Base-by-base conservation (phyloP, 2,113 vertebrate species). In the Ptilorrhoa leucosticta region DNA sequence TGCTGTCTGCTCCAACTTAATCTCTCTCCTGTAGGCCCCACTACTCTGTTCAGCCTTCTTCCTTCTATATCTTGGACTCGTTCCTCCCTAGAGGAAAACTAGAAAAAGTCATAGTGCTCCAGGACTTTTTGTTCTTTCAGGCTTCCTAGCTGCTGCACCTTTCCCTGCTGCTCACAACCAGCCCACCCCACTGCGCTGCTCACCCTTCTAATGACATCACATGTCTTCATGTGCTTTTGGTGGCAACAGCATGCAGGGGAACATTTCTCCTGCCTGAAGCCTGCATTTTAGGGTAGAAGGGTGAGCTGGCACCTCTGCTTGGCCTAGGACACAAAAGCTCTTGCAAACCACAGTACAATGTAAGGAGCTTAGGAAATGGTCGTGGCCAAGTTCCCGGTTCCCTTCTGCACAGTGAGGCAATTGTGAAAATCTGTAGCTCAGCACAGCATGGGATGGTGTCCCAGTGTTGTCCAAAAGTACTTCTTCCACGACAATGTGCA, bases 401-500 rank as follows among this genome's bases (percentile, higher is more conserved):
- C 69, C 50, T 93, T 92, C 83, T 87, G 65, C 65, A 87, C 87
- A 95, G 80, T 87, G 47, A 89, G 18, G 69, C 51, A 81, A 69
- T 87, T 95, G 80, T 91, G 83, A 94, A 96, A 95, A 45, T 61
- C 47, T 65, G 35, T 45, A 88, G 85, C 63, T 69, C 76, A 84
- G 86, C 72, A 84, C 37, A 91, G 93, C 89, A 92, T 53, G 81
- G 53, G 65, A 82, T 81, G 50, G 70, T 94, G 83, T 82, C 77
- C 3, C 10, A 57, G 84, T 57, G 61, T 19, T 53, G n/a, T 81
- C 65, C 77, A 78, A 66, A 87, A 94, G 81, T 28, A 75, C 48
- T 81, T 53, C 31, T 50, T 87, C 69, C 63, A 78, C 81, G 77
- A 89, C 56, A 82, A 71, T 82, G 54, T 69, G 64, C 80, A 77